Evolutionary conservation across 2,797 vertebrate genomes (phyloP), one percentile per base, ranked within the genome.

Genomic region (Premnoplex brunnescens): DNA sequence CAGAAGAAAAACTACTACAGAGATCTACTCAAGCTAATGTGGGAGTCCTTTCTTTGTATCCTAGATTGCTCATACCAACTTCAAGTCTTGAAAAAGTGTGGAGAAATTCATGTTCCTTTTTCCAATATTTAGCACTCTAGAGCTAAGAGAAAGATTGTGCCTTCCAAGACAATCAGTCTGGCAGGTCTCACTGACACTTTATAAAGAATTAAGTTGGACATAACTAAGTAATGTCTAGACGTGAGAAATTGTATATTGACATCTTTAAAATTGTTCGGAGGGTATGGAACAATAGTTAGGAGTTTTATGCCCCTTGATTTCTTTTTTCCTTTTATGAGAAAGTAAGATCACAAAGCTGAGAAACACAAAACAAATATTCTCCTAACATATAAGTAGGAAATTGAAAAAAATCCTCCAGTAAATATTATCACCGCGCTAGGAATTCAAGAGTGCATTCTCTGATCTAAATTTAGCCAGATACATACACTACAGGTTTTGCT

Each of bases 211-310:
- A 55, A 91, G 56, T 55, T 76, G 93, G 64, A 96, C 78, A 69
- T 22, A 91, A 49, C 39, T 64, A 76, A 92, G 84, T 94, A 91
- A 44, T 83, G 69, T 95, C 82, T 94, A 91, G 89, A 91, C 82
- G 34, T 34, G 64, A 88, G 62, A 89, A 90, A 73, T 14, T 84
- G 46, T 64, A 68, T 48, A 37, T 77, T 2, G 1, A 94, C 68
- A 55, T 87, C 37, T 79, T 95, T 85, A 79, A 87, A 95, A 87
- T 24, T 60, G 13, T 76, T 74, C 49, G 73, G 30, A 88, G 73
- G 52, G 46, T 83, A 86, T 71, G 23, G 44, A 92, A 85, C 36
- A 36, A 87, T 63, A 79, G 23, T 84, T 83, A 37, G 55, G 44
- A 64, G 48, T 51, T 88, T 93, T 91, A 74, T 71, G 19, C 5